A percentile compares a stretch with the other conserved stretches of the same genome.
Conservation (phyloP, 2,797 vertebrate species). For the Tokudaia tokunoshimensis region DNA sequence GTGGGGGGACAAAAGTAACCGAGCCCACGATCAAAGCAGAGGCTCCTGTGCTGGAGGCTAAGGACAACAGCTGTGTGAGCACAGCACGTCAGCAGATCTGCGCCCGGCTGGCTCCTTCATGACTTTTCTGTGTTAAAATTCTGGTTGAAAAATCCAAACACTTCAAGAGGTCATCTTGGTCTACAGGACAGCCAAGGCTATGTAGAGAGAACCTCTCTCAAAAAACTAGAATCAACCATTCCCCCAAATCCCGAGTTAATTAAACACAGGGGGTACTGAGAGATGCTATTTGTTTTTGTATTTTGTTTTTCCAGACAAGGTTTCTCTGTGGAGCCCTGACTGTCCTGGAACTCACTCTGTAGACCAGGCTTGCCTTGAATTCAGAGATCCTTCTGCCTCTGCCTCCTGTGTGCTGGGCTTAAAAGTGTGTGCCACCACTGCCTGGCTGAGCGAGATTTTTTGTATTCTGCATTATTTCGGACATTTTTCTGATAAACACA, state of each 20-base stretch:
- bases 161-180: neutral
- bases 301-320: neutral
- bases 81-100: neutral
- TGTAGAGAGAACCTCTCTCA: neutral
- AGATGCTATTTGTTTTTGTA: conserved; percentile 30
- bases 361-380: neutral
- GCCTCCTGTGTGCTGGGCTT: neutral
- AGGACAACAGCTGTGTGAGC: neutral
- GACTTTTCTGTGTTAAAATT: neutral
- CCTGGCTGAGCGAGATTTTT: neutral
- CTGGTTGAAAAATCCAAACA: neutral
- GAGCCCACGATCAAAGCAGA: neutral
- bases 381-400: neutral
- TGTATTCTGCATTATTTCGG: conserved; percentile 33
- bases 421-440: neutral
- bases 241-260: neutral
- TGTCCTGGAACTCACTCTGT: neutral
- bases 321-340: neutral
- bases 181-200: neutral
- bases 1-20: neutral
- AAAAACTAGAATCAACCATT: neutral
- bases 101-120: neutral
- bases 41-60: neutral
- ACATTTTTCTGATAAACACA: conserved; percentile 42
- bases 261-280: neutral